Base-by-base conservation (phyloP, 2,797 vertebrate genomes). In the Rachycentron canadum region DNA sequence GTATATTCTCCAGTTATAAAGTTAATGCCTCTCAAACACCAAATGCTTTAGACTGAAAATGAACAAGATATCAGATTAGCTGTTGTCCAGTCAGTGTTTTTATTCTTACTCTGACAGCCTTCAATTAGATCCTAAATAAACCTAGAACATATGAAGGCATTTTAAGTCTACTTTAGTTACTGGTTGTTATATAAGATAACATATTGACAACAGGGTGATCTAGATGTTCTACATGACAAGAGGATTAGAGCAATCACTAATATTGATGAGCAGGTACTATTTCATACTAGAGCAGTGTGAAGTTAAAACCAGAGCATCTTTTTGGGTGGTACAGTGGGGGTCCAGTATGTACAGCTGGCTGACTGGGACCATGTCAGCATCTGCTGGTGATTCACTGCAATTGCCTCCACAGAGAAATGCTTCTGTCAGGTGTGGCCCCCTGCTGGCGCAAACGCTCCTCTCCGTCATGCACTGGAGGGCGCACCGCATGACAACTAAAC, bases 311-410 rank as follows among this genome's bases (percentile, higher is more conserved):
- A 8, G 7, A 2, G 9, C 23, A 0, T 17, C 13, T 23, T 30
- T 36, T 9, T 52, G 11, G 0, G 12, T 3, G 57, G 8, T 21
- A 23, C 16, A 47, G 2, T 56, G 5, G 47, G 4, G 14, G 5
- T 38, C 30, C 4, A 10, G 4, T 5, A 5, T 8, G 0, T 7
- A 28, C 0, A 9, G 12, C 36, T 59, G 59, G 3, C 56, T 43
- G 40, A 79, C 26, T 68, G 75, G 43, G 21, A 59, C 10, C 30
- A 70, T 81, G 81, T 69, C 36, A 76, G 72, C 90, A 83, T 82
- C 86, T 91, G 73, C 75, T 85, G 90, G 79, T 61, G 5, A 56
- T 34, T 12, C 9, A 10, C 21, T 2, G 56, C 32, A 64, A 10
- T 49, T 70, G 34, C 59, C 19, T 68, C 17, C 17, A 45, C 57